Conservation (phyloP, 2,113 vertebrate species). For the Campylorhamphus procurvoides region DNA sequence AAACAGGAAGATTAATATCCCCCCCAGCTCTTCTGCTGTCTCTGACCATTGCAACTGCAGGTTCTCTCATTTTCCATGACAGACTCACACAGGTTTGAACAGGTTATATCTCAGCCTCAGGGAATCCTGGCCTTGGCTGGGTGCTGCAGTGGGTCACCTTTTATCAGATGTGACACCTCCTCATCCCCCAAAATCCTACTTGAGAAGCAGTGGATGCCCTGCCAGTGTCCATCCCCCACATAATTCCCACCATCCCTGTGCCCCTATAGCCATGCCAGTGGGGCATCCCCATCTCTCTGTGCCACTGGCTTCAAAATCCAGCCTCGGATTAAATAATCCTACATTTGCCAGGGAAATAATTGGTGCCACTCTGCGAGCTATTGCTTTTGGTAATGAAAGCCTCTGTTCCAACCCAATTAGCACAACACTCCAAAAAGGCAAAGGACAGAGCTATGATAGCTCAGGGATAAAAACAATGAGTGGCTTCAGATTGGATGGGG, state of each 20-base stretch:
- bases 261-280: fast-evolving
- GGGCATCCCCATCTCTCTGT: neutral
- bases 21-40: neutral
- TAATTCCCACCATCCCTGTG: neutral
- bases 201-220: neutral
- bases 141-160: neutral
- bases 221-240: neutral
- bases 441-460: neutral
- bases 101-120: neutral
- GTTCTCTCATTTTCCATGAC: neutral
- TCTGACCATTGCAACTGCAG: neutral
- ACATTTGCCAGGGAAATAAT: neutral
- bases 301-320: neutral
- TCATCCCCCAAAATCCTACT: neutral
- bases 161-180: neutral
- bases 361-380: neutral
- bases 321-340: neutral
- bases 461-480: neutral
- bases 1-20: neutral
- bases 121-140: neutral
- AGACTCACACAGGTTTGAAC: neutral
- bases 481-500: neutral
- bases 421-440: neutral
- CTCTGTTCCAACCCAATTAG: slow-evolving; percentile 50
- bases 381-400: slow-evolving; percentile 15